Evolutionary conservation across 1,140 invertebrate genomes (phyloP), one percentile per base, ranked within the genome.

Genomic region (Eriocheir sinensis): DNA sequence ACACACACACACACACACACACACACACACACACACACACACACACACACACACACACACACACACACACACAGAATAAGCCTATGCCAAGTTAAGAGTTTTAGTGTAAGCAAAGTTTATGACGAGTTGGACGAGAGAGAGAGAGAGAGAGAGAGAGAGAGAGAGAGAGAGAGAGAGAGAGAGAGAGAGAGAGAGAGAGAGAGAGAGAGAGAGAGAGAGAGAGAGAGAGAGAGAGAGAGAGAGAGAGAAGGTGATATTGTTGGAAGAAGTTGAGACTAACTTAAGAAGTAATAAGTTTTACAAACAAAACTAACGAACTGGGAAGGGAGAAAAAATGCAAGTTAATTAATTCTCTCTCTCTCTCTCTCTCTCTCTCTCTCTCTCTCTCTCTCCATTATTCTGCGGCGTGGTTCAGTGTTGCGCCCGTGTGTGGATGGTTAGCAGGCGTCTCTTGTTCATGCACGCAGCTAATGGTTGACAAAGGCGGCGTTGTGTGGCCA

Each of bases 1-100:
- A 88, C 85, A 88, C 85, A 88, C 85, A 88, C 38, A 88, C 85
- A 88, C 85, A 88, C 85, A 40, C 85, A 40, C 85, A 88, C 85
- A 88, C 85, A 88, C 85, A 88, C 34, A 85, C 38, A 88, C 85
- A 88, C 85, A 40, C 85, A 88, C 85, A 40, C 85, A 40, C 85
- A 40, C 85, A 88, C 85, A 40, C 85, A 88, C 85, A 40, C 85
- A 88, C 85, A 40, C 85, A 88, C 85, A 40, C 85, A 40, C 85
- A 88, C 85, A 88, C 34, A 88, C 85, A 88, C 85, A 88, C 38
- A 88, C 85, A 44, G 8, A 53, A 53, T 12, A 21, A 53, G 48
- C 48, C 21, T 53, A 53, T 53, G 48, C 48, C 48, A 53, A 53
- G 48, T 53, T 9, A 53, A 53, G 21, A 53, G 48, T 17, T 53